Base-by-base conservation (phyloP, 2,113 vertebrate species). In the Cheirogaleus medius region DNA sequence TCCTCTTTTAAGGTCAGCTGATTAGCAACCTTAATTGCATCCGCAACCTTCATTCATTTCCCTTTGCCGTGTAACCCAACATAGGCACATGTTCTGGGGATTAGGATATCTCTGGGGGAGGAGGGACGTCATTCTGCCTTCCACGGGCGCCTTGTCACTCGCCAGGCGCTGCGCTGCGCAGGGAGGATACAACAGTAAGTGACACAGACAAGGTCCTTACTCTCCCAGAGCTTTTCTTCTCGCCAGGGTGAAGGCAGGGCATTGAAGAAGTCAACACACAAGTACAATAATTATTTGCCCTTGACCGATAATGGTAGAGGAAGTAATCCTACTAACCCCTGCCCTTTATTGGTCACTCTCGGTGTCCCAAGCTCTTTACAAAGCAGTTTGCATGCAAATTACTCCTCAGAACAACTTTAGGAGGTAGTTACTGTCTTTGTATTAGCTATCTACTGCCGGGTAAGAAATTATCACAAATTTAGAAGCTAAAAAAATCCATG, bases 401-500 rank as follows among this genome's bases (percentile, higher is more conserved):
- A 5, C 29, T 78, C 60, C 66, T 83, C 32, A 2, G 18, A 21
- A 32, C 58, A 39, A 7, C 42, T 25, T n/a, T 14, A 39, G 32
- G 25, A 71, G 20, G 29, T 9, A 5, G 3, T 77, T 17, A 29
- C 37, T 64, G 20, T 37, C 37, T 0, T 54, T 32, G 60, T 37
- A n/a, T 56, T 20, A 13, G 74, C 58, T 64, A 3, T 13, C 32
- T 49, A 3, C 63, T 69, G 64, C 29, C 11, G 4, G 2, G 8
- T 42, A 34, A 54, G 56, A 42, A 69, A 47, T 63, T 5, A 13
- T 23, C 27, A 20, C 68, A 63, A 23, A 58, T 15, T 1, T 8
- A 25, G 47, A 23, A 23, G 15, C 39, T 74, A 68, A 8, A 20
- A 54, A 25, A 52, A 52, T 2, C 0, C 12, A 5, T 0, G 0